Evolutionary conservation across 1,140 invertebrate species (phyloP).

Genomic region (Panagrolaimus sp.): DNA sequence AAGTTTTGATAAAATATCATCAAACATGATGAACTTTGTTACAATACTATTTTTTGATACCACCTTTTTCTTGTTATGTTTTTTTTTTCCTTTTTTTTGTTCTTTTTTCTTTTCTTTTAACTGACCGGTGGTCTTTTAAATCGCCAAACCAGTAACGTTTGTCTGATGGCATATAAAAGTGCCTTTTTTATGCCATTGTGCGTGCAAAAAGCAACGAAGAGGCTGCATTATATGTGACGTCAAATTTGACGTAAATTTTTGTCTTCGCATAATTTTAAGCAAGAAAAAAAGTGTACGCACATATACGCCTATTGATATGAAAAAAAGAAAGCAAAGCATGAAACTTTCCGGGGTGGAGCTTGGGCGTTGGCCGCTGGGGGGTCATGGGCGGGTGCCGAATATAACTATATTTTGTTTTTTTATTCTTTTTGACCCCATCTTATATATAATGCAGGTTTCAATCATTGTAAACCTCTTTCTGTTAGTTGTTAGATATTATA

Average conservation of each 20-base stretch:
- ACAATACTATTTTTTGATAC: too few species aligned
- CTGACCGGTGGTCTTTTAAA: not conserved
- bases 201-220: too few species aligned
- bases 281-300: not conserved
- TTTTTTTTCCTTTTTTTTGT: not conserved
- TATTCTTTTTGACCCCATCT: not conserved
- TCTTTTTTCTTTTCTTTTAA: not conserved
- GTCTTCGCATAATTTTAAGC: slow-evolving; percentile 8
- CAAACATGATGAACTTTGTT: too few species aligned
- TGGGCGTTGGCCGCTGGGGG: not conserved
- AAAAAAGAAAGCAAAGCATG: not conserved
- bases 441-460: slow-evolving; percentile 9
- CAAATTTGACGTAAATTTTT: slow-evolving; percentile 14
- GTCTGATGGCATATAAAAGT: not conserved
- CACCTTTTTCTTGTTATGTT: too few species aligned
- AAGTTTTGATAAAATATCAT: too few species aligned
- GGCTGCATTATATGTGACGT: slow-evolving; percentile 9
- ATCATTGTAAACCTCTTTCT: too few species aligned
- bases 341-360: slow-evolving; percentile 9
- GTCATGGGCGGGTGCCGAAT: slow-evolving; percentile 2
- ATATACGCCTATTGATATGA: not conserved
- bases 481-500: too few species aligned
- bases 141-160: not conserved
- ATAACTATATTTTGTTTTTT: not conserved
- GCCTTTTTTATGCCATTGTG: not conserved